Evolutionary conservation across 2,113 vertebrate genomes (phyloP), one percentile per base, ranked within the genome.

Genomic region (Alectura lathami): DNA sequence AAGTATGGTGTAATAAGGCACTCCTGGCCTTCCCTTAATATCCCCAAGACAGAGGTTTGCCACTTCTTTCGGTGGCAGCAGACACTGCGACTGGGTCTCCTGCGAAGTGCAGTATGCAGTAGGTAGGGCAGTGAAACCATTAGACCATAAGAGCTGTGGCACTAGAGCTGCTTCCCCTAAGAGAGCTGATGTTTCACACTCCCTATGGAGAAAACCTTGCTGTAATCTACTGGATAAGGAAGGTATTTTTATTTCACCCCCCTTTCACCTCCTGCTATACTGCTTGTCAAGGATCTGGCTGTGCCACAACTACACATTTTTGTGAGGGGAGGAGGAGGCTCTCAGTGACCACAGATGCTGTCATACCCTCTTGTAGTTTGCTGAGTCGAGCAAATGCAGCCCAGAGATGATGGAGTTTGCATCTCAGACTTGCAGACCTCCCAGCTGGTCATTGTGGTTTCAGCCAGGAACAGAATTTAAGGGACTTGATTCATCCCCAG

Each of bases 201-300:
- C 36, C 48, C 17, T 89, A 5, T 30, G 22, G 84, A 87, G 53
- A 93, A 89, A 76, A n/a, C 13, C 50, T 80, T 86, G 79, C 93
- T 94, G 69, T 90, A 80, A 63, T 87, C 85, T 72, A 62, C 74
- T 96, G 88, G 93, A 94, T 95, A 93, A 89, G 89, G 82, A 67
- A 95, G 89, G 32, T 57, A 53, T 91, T 96, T 94, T 86, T 87
- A 69, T 93, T 93, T 95, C 34, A 88, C 57, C 63, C 90, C 57
- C 8, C 62, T 91, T 89, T 70, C 40, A 42, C 42, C 15, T 83
- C 43, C 0, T 0, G 38, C 77, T 48, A 57, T 3, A 6, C 38
- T 50, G 74, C 36, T 85, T 57, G n/a, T 50, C 92, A 69, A 45
- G 48, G 92, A n/a, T 34, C 54, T 91, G 70, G 15, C 63, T 74